Conservation (phyloP, 2,113 vertebrate genomes). For the Chionis minor region DNA sequence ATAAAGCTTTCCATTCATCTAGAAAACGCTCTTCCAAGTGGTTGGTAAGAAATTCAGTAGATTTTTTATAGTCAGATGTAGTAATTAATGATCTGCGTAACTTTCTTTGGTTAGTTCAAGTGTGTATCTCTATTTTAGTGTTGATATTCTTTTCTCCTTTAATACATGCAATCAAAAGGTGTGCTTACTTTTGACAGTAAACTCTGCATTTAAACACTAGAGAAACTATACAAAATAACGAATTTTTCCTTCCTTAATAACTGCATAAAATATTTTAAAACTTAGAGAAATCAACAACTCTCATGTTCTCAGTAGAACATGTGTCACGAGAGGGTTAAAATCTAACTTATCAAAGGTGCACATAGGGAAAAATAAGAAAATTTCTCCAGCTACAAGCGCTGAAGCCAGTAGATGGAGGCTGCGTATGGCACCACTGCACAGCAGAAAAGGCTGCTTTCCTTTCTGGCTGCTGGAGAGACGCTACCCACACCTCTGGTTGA, state of each 20-base stretch:
- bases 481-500: background rate
- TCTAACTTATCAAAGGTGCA: background rate
- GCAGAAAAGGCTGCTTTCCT: background rate
- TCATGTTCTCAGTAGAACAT: background rate
- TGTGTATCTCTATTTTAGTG: background rate
- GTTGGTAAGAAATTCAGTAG: background rate
- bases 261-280: background rate
- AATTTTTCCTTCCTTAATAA: background rate
- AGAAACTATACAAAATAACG: slow-evolving; percentile 37
- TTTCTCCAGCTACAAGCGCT: background rate
- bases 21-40: background rate
- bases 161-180: slow-evolving; percentile 38
- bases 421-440: background rate
- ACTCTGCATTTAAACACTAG: background rate
- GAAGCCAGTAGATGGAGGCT: background rate
- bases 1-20: background rate
- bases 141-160: slow-evolving; percentile 49
- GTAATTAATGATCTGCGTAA: background rate
- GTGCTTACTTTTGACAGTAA: slow-evolving; percentile 44
- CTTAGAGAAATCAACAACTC: background rate
- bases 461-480: background rate
- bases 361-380: background rate
- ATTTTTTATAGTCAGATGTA: background rate
- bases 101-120: background rate
- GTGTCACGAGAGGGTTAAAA: background rate